Base-by-base conservation (phyloP, 2,888 invertebrate species). In the Tolmerus cingulatus region DNA sequence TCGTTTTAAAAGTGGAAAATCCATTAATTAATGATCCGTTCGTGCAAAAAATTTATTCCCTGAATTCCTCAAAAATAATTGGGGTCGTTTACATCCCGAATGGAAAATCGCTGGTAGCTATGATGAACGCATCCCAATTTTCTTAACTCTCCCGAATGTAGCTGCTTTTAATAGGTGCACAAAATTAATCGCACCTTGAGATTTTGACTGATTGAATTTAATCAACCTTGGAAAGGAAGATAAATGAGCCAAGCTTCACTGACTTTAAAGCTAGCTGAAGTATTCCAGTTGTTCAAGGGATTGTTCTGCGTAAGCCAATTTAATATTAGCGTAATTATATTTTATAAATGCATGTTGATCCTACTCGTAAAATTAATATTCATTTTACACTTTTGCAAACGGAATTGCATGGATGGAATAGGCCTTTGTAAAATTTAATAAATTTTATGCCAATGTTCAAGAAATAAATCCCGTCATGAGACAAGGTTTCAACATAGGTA, bases 171-270 rank as follows among this genome's bases (percentile, higher is more conserved):
- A 79, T 51, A 55, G 79, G 27, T 51, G 51, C 79, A 51, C 27
- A 40, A 5, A 82, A 82, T 82, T 82, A 34, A 57, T 57, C 34
- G 37, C 57, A 37, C 82, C 66, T 66, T 46, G 51, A 74, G 74
- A 46, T 74, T 85, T 85, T 85, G 85, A 85, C 46, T 85, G 85
- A 85, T 74, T 85, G 74, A 46, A 74, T 74, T 85, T 85, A 85
- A 85, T 85, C 85, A 85, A 85, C 40, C 23, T 66, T 74, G 74
- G 74, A 85, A 55, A 43, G 85, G 74, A 74, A 85, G 74, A 85
- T 19, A 46, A 85, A 85, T 85, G 85, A 55, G 74, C 74, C 43
- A 14, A 85, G 74, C 85, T 85, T 34, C 74, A 85, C 51, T 85
- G 74, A 74, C 46, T 74, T 43, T 43, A 43, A 74, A 37, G 40